These are phyloP conservation scores for Pardosa pseudoannulata DNA, from an alignment of 2,888 invertebrate species.

Conservation along the genomic window DNA sequence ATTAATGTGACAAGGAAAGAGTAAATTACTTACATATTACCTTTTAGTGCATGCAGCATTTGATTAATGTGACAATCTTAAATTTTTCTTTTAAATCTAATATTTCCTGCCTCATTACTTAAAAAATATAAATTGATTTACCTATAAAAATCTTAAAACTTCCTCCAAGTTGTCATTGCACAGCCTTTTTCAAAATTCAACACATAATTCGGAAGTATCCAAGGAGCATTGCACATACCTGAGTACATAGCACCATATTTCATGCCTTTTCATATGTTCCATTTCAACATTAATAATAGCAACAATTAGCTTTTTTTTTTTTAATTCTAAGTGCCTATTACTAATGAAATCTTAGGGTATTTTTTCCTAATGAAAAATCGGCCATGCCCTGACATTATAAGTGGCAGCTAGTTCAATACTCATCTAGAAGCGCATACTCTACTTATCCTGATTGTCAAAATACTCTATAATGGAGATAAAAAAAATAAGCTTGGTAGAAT, in stretches of 20 bases:
- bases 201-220: not conserved
- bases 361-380: not conserved
- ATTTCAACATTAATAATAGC: conserved; percentile 26
- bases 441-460: conserved; percentile 68
- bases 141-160: no score
- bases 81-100: no score
- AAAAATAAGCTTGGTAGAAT: conserved; percentile 67
- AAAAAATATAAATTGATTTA: no score
- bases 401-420: not conserved
- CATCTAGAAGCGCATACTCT: conserved; percentile 20
- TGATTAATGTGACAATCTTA: no score
- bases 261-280: not conserved
- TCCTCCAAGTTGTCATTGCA: no score
- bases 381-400: not conserved
- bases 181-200: not conserved
- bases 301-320: conserved; percentile 28
- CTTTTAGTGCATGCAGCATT: no score
- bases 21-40: no score
- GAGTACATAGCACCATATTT: conserved; percentile 38
- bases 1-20: no score
- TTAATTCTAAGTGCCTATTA: conserved; percentile 24
- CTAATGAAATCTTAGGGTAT: conserved; percentile 4
- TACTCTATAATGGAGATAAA: conserved; percentile 50
- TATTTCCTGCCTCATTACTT: no score
- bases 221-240: not conserved